These are phyloP conservation scores for Cyprinodon variegatus DNA, from an alignment of 2,113 vertebrate species.

Conservation along the genomic window DNA sequence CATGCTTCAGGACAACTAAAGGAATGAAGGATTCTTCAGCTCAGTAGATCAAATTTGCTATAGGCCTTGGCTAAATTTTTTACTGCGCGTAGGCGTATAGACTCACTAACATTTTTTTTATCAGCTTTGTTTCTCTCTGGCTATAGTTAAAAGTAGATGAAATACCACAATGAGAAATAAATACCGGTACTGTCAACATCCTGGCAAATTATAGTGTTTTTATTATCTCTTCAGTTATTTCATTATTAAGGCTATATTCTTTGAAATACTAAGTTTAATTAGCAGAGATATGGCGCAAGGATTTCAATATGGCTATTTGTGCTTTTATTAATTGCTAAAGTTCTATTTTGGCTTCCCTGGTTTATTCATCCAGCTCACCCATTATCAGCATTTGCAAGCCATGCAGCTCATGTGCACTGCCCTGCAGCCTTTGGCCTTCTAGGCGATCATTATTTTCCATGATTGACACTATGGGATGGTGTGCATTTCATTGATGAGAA, in stretches of 20 bases:
- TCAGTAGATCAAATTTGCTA: constrained; percentile 81
- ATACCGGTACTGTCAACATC: constrained; percentile 27
- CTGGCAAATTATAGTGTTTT: constrained; percentile 40
- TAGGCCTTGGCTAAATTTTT: constrained; percentile 71
- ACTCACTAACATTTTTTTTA: constrained; percentile 67
- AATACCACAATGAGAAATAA: constrained; percentile 60
- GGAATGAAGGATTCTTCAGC: constrained; percentile 82
- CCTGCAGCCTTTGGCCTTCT: constrained; percentile 37
- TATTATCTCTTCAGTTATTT: constrained; percentile 21
- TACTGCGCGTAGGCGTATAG: constrained; percentile 69
- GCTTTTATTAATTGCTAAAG: not conserved
- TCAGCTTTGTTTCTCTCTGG: constrained; percentile 69
- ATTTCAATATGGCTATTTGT: not conserved
- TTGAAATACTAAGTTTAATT: not conserved
- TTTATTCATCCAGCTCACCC: not conserved
- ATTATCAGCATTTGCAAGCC: constrained; percentile 13
- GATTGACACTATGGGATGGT: constrained; percentile 76
- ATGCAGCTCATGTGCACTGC: constrained; percentile 11
- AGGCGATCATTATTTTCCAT: constrained; percentile 66
- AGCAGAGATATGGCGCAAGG: not conserved
- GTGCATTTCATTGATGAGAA: constrained; percentile 81
- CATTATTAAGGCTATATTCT: constrained; percentile 17
- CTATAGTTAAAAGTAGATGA: constrained; percentile 72
- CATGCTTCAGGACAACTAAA: constrained; percentile 76
- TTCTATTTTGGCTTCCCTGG: constrained; percentile 7